Conservation (phyloP, 2,888 invertebrate genomes). For the Temnothorax ravouxi region DNA sequence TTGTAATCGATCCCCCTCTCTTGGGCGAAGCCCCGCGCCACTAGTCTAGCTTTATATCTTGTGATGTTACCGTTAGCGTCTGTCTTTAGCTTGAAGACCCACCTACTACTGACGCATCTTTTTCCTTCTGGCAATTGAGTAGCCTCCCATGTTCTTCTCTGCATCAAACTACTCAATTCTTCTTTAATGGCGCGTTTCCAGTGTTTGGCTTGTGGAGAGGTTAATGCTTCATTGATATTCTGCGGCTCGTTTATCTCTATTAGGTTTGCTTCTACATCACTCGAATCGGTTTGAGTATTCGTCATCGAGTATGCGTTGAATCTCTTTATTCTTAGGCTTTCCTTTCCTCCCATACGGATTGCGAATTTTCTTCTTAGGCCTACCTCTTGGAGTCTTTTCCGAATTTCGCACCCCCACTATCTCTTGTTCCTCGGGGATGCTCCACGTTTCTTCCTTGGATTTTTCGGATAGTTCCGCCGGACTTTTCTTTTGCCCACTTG, state of each 20-base stretch:
- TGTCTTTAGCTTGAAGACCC: slow-evolving; percentile 29
- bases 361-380: background rate
- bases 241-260: background rate
- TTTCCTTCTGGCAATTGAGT: background rate
- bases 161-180: background rate
- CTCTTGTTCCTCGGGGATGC: background rate
- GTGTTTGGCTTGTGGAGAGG: background rate
- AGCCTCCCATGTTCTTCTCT: background rate
- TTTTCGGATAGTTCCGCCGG: too few species aligned
- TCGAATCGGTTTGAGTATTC: background rate
- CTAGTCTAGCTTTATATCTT: slow-evolving; percentile 32
- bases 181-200: slow-evolving; percentile 19
- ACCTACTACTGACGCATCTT: background rate
- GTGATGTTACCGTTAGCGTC: background rate
- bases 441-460: background rate
- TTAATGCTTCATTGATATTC: background rate
- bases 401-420: background rate
- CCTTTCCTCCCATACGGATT: slow-evolving; percentile 31
- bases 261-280: background rate
- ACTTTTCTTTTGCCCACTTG: too few species aligned
- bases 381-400: background rate
- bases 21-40: slow-evolving; percentile 4
- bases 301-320: background rate
- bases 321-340: slow-evolving; percentile 9
- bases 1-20: background rate